Conservation (phyloP, 1,140 invertebrate genomes). For the Bradynema listronoti region DNA sequence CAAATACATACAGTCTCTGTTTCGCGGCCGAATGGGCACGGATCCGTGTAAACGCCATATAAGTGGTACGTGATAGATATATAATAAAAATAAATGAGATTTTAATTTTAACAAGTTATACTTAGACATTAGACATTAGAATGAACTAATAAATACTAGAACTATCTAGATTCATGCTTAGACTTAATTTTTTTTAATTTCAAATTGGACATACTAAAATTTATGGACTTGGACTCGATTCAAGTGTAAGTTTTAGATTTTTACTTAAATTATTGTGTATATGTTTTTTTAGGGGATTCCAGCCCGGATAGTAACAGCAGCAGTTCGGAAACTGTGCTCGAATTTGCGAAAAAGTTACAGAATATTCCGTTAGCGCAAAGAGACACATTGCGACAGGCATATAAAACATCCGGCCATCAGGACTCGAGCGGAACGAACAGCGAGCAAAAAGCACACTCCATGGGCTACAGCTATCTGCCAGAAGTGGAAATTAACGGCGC, state of each 20-base stretch:
- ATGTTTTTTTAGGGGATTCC: constrained; percentile 46
- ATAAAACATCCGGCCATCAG: constrained; percentile 49
- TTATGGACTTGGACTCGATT: too few species aligned
- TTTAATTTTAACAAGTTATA: too few species aligned
- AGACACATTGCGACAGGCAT: constrained; percentile 50
- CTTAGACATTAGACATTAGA: too few species aligned
- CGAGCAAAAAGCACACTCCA: constrained; percentile 4
- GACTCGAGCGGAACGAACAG: constrained; percentile 21
- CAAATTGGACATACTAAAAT: too few species aligned
- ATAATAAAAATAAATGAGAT: too few species aligned
- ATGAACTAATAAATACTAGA: too few species aligned
- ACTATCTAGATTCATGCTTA: too few species aligned
- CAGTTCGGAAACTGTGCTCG: constrained; percentile 53
- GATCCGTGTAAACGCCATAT: constrained; percentile 56
- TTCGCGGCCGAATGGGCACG: constrained; percentile 54
- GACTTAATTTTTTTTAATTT: too few species aligned
- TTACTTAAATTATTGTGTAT: too few species aligned
- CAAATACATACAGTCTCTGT: constrained; percentile 55
- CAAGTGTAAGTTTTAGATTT: too few species aligned
- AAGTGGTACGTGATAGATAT: constrained; percentile 11
- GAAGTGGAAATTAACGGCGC: constrained; percentile 56
- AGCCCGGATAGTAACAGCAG: constrained; percentile 53
- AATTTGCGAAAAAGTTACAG: constrained; percentile 56
- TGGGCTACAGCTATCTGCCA: constrained; percentile 47
- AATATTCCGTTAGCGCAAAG: constrained; percentile 54